Evolutionary conservation across 1,140 invertebrate genomes (phyloP), one percentile per base, ranked within the genome.

Genomic region (Sinella curviseta): DNA sequence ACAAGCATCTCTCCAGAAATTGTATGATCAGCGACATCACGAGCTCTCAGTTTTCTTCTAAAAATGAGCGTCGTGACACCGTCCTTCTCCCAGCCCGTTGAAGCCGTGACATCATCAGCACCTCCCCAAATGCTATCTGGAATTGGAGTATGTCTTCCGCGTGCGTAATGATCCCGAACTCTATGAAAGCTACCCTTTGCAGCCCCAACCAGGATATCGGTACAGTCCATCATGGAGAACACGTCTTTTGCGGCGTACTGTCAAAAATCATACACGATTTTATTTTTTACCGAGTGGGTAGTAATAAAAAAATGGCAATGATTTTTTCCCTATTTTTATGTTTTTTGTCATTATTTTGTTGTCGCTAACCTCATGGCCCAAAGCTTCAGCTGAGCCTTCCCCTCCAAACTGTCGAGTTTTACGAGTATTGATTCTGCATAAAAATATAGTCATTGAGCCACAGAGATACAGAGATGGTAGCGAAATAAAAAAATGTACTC

Each of bases 171-270:
- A 87, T 98, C 96, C 65, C 91, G 90, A 28, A 97, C 92, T 76
- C 94, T 89, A 85, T 93, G 93, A 36, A 91, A 90, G 83, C 91
- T 92, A 8, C 94, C 94, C 78, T 91, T 88, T 0, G 95, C 95
- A 3, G 90, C 90, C 17, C 95, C 95, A 82, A 97, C 96, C 16
- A 97, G 91, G 28, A 98, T 94, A 86, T 98, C 96, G 12, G 94
- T 96, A 85, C 96, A 97, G 86, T 97, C 95, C 96, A 97, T 97
- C 90, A 85, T 93, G 94, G 86, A 95, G 94, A 85, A 94, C 93
- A 84, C 93, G 28, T 81, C 80, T 67, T 81, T 65, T n/a, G 80
- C 55, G 0, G 77, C 77, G 54, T 77, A 81, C 74, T 81, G 31
- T 33, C 26, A 36, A 39, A 74, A 74, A 55, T 30, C 30, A 78